Conservation (phyloP, 2,888 invertebrate genomes). For the Heterodera filipjevi region DNA sequence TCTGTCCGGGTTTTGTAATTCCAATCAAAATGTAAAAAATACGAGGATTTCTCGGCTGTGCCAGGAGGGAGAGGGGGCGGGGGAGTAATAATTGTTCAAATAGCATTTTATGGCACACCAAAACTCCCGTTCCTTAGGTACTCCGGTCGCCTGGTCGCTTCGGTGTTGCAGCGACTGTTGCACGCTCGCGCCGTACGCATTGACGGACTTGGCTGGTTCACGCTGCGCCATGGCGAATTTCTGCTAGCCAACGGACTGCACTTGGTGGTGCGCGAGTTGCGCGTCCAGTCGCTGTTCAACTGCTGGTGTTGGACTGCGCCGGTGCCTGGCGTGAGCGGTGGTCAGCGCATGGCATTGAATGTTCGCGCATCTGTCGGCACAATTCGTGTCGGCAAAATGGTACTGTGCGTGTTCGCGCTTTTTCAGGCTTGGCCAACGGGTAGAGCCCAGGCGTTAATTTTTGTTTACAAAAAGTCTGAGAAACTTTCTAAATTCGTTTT, state of each 20-base stretch:
- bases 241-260: conserved; percentile 33
- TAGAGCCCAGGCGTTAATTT: no score
- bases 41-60: no score
- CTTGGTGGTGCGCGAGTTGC: conserved; percentile 64
- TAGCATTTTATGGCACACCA: no score
- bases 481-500: no score
- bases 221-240: conserved; percentile 45
- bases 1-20: no score
- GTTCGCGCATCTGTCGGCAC: background rate
- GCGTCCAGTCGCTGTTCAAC: conserved; percentile 46
- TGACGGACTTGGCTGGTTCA: conserved; percentile 40
- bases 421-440: no score
- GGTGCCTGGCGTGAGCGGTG: background rate
- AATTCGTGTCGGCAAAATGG: conserved; percentile 6
- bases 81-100: no score
- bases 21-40: no score
- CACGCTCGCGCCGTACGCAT: conserved; percentile 36
- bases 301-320: background rate
- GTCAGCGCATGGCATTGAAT: conserved; percentile 7
- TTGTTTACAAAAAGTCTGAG: no score
- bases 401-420: no score
- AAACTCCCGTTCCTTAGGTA: conserved; percentile 52
- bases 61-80: no score
- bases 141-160: conserved; percentile 64
- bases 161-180: conserved; percentile 55